These are phyloP conservation scores for Poeciliopsis presidionis DNA, from an alignment of 2,797 vertebrate genomes.

Conservation along the genomic window DNA sequence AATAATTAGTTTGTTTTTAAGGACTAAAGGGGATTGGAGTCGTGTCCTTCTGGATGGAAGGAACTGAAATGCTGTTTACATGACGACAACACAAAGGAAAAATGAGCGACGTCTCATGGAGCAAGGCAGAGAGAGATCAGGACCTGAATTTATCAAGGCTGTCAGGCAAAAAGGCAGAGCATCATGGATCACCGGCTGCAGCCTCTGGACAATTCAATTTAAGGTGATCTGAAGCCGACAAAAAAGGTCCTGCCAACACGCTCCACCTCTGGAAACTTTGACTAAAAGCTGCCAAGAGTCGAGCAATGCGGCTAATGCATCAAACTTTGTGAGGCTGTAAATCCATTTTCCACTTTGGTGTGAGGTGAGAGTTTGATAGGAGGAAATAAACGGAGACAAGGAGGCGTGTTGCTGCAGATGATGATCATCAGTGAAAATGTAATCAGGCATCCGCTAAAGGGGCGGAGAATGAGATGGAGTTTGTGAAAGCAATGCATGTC, in stretches of 20 bases:
- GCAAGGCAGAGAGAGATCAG: slow-evolving; percentile 49
- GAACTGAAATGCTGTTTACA: slow-evolving; percentile 26
- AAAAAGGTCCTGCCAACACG: slow-evolving; percentile 38
- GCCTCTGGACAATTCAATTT: slow-evolving; percentile 63
- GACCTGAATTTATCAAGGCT: slow-evolving; percentile 66
- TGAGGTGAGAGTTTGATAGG: slow-evolving; percentile 10
- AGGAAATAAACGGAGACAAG: slow-evolving; percentile 26
- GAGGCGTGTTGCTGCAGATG: slow-evolving; percentile 4
- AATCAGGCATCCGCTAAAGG: slow-evolving; percentile 48
- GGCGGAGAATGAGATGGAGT: slow-evolving; percentile 45
- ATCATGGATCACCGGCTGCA: slow-evolving; percentile 63
- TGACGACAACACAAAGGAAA: neutral
- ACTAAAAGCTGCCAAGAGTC: slow-evolving; percentile 33
- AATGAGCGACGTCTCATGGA: neutral
- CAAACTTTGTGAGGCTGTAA: slow-evolving; percentile 11
- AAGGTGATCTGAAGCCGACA: slow-evolving; percentile 53
- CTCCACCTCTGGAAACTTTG: slow-evolving; percentile 38
- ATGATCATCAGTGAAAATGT: slow-evolving; percentile 49
- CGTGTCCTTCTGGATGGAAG: neutral
- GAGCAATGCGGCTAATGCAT: neutral
- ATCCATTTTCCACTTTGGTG: slow-evolving; percentile 12
- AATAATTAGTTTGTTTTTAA: neutral
- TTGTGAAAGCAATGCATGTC: slow-evolving; percentile 24
- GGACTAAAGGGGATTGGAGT: neutral
- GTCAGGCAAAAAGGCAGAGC: slow-evolving; percentile 52